A percentile compares a stretch with the other conserved stretches of the same genome.
Evolutionary conservation across 2,888 invertebrate species (phyloP).

Genomic region (Phlogophora meticulosa): DNA sequence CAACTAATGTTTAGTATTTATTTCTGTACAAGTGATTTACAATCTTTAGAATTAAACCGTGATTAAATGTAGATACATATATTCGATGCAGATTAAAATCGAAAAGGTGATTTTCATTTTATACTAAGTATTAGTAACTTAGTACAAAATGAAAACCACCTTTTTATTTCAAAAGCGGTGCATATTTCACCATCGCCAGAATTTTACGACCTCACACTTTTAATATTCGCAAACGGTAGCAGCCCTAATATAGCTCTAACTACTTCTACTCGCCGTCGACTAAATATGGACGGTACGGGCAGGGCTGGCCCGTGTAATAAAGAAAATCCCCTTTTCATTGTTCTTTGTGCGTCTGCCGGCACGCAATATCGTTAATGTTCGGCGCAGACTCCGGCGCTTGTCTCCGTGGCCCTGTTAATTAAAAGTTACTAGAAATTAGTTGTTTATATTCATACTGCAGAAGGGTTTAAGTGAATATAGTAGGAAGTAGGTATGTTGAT

Average conservation of each 20-base stretch:
- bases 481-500: neutral
- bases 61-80: no score
- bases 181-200: slow-evolving; percentile 15
- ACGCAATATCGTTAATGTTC: slow-evolving; percentile 79
- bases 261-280: slow-evolving; percentile 39
- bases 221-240: slow-evolving; percentile 33
- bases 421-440: slow-evolving; percentile 56
- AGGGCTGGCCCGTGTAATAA: slow-evolving; percentile 71
- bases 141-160: neutral
- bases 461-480: slow-evolving; percentile 30
- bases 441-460: slow-evolving; percentile 48
- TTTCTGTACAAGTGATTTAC: no score
- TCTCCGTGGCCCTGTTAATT: slow-evolving; percentile 58
- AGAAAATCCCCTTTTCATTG: slow-evolving; percentile 83
- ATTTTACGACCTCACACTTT: slow-evolving; percentile 32
- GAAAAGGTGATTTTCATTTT: no score
- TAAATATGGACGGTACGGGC: slow-evolving; percentile 61
- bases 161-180: neutral
- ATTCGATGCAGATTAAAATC: no score
- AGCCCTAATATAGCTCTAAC: slow-evolving; percentile 49
- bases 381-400: slow-evolving; percentile 50
- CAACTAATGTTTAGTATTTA: no score
- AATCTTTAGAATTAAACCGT: no score
- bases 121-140: no score
- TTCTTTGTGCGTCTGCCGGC: slow-evolving; percentile 83